phyloP scores from a whole-genome alignment of 2,888 invertebrate genomes.

The Polyploca ridens region DNA sequence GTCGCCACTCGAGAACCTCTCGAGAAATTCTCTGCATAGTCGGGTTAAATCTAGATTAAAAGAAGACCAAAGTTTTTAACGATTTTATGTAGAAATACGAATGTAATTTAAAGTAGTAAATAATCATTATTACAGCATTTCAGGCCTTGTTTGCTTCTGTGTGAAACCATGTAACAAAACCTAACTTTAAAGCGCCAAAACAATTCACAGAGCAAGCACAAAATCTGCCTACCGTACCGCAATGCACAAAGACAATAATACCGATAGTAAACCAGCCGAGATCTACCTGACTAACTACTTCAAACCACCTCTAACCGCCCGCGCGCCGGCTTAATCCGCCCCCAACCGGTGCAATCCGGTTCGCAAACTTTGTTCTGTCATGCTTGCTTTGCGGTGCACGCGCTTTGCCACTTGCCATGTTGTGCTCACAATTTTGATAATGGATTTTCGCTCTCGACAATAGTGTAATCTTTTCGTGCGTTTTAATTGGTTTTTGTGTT shows the following conservation, averaged over 20 bases:
- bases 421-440: slow-evolving; percentile 54
- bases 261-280: slow-evolving; percentile 58
- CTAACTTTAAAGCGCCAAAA: slow-evolving; percentile 33
- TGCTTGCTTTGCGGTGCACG: slow-evolving; percentile 71
- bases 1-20: too few species aligned
- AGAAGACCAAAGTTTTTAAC: too few species aligned
- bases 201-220: slow-evolving; percentile 45
- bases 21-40: too few species aligned
- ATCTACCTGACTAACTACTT: slow-evolving; percentile 72
- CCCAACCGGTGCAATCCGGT: slow-evolving; percentile 67
- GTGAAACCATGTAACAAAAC: too few species aligned
- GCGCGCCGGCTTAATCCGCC: slow-evolving; percentile 58
- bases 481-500: neutral
- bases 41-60: too few species aligned
- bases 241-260: slow-evolving; percentile 63
- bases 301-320: slow-evolving; percentile 59
- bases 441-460: slow-evolving; percentile 41
- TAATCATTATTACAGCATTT: too few species aligned
- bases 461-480: slow-evolving; percentile 12
- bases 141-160: too few species aligned
- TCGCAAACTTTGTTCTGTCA: slow-evolving; percentile 73
- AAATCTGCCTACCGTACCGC: slow-evolving; percentile 49
- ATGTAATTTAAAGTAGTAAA: too few species aligned
- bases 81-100: too few species aligned
- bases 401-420: slow-evolving; percentile 59